Percentiles rank a stretch among this genome's conserved stretches.
phyloP scores from a whole-genome alignment of 2,797 vertebrate genomes.

The Pempheris klunzingeri region DNA sequence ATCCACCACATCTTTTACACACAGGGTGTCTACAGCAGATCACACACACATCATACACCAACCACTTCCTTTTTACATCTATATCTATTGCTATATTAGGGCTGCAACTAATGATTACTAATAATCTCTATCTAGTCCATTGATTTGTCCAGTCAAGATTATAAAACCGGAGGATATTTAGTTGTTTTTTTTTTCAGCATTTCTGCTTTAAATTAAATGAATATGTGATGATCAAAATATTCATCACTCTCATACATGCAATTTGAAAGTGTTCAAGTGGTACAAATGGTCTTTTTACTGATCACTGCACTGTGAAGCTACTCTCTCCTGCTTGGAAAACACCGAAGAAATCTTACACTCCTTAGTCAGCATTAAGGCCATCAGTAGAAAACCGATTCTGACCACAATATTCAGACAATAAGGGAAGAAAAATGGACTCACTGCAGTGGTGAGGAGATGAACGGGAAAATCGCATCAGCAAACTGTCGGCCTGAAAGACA shows the following conservation, averaged over 20 bases:
- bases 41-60: neutral
- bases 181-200: too few species aligned
- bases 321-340: constrained; percentile 8
- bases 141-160: neutral
- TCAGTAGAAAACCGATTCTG: neutral
- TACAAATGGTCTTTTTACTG: neutral
- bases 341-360: constrained; percentile 14
- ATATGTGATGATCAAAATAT: neutral
- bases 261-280: neutral
- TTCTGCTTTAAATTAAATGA: neutral
- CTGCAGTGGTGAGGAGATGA: constrained; percentile 9
- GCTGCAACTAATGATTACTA: neutral
- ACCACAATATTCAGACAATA: constrained; percentile 10
- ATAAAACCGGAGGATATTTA: neutral
- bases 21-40: neutral
- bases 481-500: constrained; percentile 44
- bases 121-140: too few species aligned
- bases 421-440: constrained; percentile 46
- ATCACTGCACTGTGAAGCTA: neutral
- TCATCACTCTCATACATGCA: neutral
- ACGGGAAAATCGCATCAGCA: constrained; percentile 47
- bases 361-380: constrained; percentile 15
- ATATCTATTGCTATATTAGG: neutral
- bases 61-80: neutral
- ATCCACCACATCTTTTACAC: neutral